Evolutionary conservation across 2,113 vertebrate species (phyloP), one percentile per base, ranked within the genome.

Genomic region (Albula glossodonta): DNA sequence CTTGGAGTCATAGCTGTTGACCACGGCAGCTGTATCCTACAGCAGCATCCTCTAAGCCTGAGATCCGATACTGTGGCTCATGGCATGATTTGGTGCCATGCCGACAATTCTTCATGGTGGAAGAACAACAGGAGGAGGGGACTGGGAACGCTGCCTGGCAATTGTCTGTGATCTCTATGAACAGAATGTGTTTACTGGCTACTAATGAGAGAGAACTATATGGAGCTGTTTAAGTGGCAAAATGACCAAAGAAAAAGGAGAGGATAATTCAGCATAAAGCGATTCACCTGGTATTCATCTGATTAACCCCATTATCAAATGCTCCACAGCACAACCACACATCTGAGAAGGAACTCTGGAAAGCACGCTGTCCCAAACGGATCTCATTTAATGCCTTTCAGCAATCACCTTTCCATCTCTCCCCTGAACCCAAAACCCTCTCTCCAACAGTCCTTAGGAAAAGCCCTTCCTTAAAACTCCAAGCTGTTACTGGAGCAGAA

Each of bases 391-490:
- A 78, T 60, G 80, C 57, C 48, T 84, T 86, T 80, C 52, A 52
- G 52, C 78, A 48, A 15, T 82, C 83, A 53, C 11, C 51, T 66
- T 57, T 60, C 63, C 53, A 52, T 10, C 77, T 79, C 50, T 79
- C 50, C 19, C 22, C 50, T 83, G 80, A 78, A 57, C 63, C 79
- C 66, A 56, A 19, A 85, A 80, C 84, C 56, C 52, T 83, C 31
- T 81, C 31, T 81, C 70, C 78, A 60, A 81, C 85, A 85, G 41
- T 50, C 8, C 15, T 83, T 48, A 83, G 57, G 48, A 83, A 82
- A 70, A 25, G 82, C 87, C 87, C 83, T 56, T 25, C 70, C 66
- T 74, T 83, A 87, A 86, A 90, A 86, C 15, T 82, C 60, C 10
- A 52, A n/a, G 70, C 82, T 85, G 56, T 83, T 63, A 85, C 80